Base-by-base conservation (phyloP, 1,140 invertebrate genomes). In the Polyergus mexicanus region DNA sequence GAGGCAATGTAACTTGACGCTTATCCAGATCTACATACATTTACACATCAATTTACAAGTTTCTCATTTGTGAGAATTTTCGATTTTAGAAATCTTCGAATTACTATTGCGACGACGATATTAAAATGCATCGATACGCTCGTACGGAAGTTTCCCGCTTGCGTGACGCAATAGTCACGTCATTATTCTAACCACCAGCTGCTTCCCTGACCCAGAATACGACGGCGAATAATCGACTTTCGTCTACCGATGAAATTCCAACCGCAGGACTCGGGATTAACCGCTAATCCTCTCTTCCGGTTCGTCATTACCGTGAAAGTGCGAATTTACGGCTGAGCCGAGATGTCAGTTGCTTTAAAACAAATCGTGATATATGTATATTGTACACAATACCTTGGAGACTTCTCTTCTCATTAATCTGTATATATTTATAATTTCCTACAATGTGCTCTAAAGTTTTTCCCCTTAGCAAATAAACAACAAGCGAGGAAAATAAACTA, bases 261-360 rank as follows among this genome's bases (percentile, higher is more conserved):
- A 19, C 4, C 65, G 65, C 44, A 54, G 41, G 22, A 69, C 41
- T 69, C 54, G 6, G 51, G 1, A 58, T 65, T 19, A 22, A 11
- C 19, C 19, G 11, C 3, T 16, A 10, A 22, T 68, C 51, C 28
- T 72, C 35, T 44, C 13, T 86, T 66, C 69, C 69, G 71, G 69
- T 56, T 25, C 22, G 11, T 84, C 69, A 56, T 77, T 83, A 76
- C 71, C 87, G 78, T 83, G 78, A 88, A 88, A 88, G 85, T 69
- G 56, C n/a, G 63, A 84, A 84, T 86, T 86, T 86, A 86, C 56
- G 58, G 19, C 5, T 65, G 19, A 11, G n/a, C 19, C 25, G 28
- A 44, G 8, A 16, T 35, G 25, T 63, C 60, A 44, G 38, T 44
- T 16, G 10, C 16, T 22, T 66, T 38, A 13, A 78, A 68, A 68